Conservation (phyloP, 1,140 invertebrate species). For the Magallana angulata region DNA sequence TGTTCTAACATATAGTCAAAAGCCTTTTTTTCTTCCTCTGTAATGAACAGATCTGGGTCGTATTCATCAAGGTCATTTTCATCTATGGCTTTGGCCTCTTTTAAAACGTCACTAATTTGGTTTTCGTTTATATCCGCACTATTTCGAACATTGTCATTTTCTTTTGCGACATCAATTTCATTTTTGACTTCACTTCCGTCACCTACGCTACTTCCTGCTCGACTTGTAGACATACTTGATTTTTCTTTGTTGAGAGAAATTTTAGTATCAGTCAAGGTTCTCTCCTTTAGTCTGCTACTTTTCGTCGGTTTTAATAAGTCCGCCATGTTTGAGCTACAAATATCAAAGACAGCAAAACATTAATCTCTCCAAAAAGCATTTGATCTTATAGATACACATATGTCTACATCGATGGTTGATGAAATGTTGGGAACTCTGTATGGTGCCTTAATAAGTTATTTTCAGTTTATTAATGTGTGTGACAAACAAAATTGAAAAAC, state of each 20-base stretch:
- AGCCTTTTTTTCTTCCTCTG: slow-evolving; percentile 53
- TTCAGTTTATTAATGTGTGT: too few relatives aligned
- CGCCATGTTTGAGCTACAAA: slow-evolving; percentile 4
- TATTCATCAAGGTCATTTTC: slow-evolving; percentile 52
- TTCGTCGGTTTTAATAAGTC: slow-evolving; percentile 12
- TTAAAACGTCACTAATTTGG: not conserved
- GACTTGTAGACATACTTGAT: not conserved
- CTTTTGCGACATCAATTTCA: not conserved
- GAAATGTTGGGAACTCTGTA: too few relatives aligned
- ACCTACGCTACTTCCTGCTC: not conserved
- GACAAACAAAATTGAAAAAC: too few relatives aligned
- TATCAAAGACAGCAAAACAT: not conserved
- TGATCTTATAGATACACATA: too few relatives aligned
- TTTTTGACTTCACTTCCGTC: not conserved
- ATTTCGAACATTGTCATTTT: not conserved
- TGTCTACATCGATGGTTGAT: too few relatives aligned
- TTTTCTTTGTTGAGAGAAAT: slow-evolving; percentile 12
- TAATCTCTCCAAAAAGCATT: too few relatives aligned
- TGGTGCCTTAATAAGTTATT: too few relatives aligned
- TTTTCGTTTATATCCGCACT: not conserved
- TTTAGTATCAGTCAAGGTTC: not conserved
- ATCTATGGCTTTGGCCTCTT: not conserved
- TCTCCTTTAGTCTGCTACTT: not conserved
- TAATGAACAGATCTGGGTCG: slow-evolving; percentile 55
- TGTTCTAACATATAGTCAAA: slow-evolving; percentile 56